Conservation (phyloP, 2,113 vertebrate species). For the Tachysurus fulvidraco region DNA sequence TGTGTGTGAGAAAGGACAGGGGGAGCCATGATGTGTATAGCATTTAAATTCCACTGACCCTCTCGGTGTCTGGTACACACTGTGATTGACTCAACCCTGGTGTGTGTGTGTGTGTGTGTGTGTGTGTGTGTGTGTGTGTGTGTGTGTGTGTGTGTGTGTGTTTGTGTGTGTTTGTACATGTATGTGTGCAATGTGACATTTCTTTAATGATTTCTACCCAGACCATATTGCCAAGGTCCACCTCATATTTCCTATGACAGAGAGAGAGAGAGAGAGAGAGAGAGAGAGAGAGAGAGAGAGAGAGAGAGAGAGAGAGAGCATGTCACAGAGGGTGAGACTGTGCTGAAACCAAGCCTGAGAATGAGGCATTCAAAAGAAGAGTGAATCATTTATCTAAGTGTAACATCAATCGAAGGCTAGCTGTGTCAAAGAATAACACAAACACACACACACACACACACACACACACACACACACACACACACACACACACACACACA, state of each 20-base stretch:
- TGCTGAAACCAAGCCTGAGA: background rate
- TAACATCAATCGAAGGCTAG: background rate
- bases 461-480: no score
- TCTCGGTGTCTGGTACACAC: background rate
- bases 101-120: constrained; percentile 19
- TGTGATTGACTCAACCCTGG: background rate
- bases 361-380: background rate
- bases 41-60: constrained; percentile 8
- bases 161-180: background rate
- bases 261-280: background rate
- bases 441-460: background rate
- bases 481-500: no score
- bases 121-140: background rate
- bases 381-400: background rate
- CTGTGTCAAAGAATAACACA: background rate
- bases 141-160: constrained; percentile 15
- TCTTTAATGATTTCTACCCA: background rate
- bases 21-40: background rate
- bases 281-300: background rate
- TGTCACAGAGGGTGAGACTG: no score
- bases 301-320: no score
- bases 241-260: background rate
- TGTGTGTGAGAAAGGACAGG: background rate
- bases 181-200: background rate
- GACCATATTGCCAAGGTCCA: background rate